Conservation (phyloP, 1,140 invertebrate species). For the Aphelenchoides besseyi region DNA sequence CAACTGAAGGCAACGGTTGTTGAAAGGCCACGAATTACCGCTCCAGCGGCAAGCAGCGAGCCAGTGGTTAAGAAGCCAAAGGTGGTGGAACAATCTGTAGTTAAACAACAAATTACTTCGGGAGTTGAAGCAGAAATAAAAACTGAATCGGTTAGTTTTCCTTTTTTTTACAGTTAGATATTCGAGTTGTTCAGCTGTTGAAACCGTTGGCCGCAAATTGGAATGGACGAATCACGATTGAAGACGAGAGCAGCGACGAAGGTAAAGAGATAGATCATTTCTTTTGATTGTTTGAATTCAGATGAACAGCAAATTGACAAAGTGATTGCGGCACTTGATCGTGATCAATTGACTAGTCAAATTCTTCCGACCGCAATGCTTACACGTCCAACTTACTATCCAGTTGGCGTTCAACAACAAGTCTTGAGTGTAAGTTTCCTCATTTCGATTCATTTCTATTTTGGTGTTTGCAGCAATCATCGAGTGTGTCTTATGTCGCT, state of each 20-base stretch:
- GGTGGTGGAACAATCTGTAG: background rate
- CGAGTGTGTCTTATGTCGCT: background rate
- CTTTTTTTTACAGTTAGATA: background rate
- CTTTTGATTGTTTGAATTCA: conserved; percentile 2
- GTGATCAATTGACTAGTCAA: background rate
- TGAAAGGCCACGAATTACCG: too few relatives aligned
- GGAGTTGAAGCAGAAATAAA: background rate
- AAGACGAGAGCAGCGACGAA: conserved; percentile 42
- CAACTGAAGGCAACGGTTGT: too few relatives aligned
- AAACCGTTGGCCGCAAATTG: conserved; percentile 36
- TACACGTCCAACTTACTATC: conserved; percentile 31
- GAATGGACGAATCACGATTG: conserved; percentile 43
- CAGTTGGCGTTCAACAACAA: conserved; percentile 27
- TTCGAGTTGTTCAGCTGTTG: conserved; percentile 7
- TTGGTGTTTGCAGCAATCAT: conserved; percentile 16
- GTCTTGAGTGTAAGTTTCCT: conserved; percentile 49
- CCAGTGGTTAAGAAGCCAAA: background rate
- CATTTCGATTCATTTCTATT: conserved; percentile 8
- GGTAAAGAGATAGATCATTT: conserved; percentile 21
- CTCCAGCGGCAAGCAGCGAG: too few relatives aligned
- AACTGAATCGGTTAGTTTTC: background rate
- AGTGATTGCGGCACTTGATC: conserved; percentile 24
- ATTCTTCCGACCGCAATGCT: conserved; percentile 37
- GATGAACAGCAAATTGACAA: conserved; percentile 11
- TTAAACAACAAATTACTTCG: background rate